A percentile compares a stretch with the other conserved stretches of the same genome.
phyloP scores from a whole-genome alignment of 2,113 vertebrate species.

The Burhinus bistriatus region DNA sequence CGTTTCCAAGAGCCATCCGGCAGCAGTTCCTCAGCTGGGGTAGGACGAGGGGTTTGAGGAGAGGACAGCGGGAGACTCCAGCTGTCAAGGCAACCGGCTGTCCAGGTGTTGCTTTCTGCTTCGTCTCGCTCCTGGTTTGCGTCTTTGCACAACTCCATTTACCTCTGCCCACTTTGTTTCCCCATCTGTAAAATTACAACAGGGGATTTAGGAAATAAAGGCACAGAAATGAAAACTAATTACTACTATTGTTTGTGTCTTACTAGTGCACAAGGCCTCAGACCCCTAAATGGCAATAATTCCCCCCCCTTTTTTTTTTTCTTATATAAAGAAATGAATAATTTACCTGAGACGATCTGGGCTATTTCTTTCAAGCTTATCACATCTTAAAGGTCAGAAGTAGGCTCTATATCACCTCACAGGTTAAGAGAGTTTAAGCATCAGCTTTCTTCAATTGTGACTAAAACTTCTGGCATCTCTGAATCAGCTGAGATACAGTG shows the following conservation, averaged over 20 bases:
- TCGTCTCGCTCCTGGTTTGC: neutral
- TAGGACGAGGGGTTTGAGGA: neutral
- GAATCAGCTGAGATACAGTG: neutral
- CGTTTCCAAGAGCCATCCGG: neutral
- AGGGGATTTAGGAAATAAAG: neutral
- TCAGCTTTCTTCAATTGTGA: neutral
- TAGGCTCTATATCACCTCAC: neutral
- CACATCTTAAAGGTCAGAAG: neutral
- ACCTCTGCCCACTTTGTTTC: neutral
- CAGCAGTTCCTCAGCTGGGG: neutral
- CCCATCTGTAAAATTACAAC: neutral
- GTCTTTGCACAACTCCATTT: neutral
- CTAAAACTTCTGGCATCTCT: neutral
- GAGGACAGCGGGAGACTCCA: neutral
- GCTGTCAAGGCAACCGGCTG: neutral
- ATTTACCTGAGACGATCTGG: neutral
- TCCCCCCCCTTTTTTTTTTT: neutral
- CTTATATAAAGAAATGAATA: neutral
- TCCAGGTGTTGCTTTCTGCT: neutral
- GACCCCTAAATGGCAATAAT: neutral
- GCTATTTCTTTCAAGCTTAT: neutral
- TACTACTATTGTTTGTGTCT: neutral
- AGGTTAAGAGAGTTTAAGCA: constrained; percentile 24
- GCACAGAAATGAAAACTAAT: neutral
- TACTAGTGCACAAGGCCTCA: neutral